Conservation (phyloP, 2,113 vertebrate species). For the Cephalopterus ornatus region DNA sequence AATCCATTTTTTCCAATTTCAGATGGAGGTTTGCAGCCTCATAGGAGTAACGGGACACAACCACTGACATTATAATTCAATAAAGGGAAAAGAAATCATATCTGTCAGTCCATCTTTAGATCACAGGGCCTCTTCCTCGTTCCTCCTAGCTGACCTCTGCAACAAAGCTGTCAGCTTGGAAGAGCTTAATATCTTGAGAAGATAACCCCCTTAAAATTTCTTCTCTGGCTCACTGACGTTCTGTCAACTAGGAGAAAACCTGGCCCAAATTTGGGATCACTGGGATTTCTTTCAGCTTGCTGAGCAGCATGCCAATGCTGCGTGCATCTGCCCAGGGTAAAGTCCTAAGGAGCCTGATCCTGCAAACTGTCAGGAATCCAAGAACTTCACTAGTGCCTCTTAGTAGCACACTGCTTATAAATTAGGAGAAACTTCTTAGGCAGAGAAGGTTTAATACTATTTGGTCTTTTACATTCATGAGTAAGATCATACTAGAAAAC, state of each 20-base stretch:
- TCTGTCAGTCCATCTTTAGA: slow-evolving; percentile 58
- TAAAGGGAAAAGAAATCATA: slow-evolving; percentile 50
- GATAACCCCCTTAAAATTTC: slow-evolving; percentile 51
- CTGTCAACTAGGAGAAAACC: slow-evolving; percentile 41
- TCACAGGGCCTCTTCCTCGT: neutral
- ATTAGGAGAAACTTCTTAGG: neutral
- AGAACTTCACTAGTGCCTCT: neutral
- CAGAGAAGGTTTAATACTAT: neutral
- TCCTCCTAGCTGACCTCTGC: slow-evolving; percentile 51
- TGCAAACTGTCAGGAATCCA: neutral
- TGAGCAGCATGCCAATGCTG: neutral
- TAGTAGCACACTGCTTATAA: neutral
- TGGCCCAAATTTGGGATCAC: neutral
- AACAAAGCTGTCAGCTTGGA: slow-evolving; percentile 59
- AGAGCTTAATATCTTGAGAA: slow-evolving; percentile 49
- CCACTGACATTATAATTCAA: slow-evolving; percentile 50
- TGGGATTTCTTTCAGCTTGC: slow-evolving; percentile 20
- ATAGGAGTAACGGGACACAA: neutral
- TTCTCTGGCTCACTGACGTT: slow-evolving; percentile 30
- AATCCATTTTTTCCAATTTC: neutral
- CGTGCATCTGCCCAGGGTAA: neutral
- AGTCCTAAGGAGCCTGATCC: neutral
- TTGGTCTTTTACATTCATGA: neutral
- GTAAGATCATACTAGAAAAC: rapidly evolving
- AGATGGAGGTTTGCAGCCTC: slow-evolving; percentile 3